phyloP scores from a whole-genome alignment of 2,797 vertebrate species.

The Myotis daubentonii region DNA sequence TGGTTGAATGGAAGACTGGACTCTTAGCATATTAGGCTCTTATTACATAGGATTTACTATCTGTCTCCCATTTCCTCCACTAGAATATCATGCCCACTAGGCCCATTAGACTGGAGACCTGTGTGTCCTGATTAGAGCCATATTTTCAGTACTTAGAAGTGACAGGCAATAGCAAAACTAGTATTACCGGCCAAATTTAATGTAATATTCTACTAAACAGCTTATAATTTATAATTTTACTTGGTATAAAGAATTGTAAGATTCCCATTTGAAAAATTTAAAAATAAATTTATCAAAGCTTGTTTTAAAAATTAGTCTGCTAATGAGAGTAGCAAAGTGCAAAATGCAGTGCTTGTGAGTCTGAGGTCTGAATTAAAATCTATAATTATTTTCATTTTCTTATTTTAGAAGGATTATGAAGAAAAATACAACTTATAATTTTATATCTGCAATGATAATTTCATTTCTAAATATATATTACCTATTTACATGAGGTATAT shows the following conservation, averaged over 20 bases:
- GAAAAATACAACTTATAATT: neutral
- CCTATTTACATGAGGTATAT: neutral
- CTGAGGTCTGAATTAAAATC: slow-evolving; percentile 6
- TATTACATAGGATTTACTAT: neutral
- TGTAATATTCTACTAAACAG: neutral
- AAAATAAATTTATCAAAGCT: neutral
- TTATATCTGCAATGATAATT: neutral
- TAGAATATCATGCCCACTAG: neutral
- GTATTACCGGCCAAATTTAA: neutral
- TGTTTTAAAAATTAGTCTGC: slow-evolving; percentile 5
- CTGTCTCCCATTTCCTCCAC: neutral
- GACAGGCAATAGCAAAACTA: neutral
- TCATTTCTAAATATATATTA: neutral
- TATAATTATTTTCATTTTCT: neutral
- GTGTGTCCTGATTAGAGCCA: neutral
- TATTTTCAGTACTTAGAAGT: neutral
- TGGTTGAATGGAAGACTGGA: no score
- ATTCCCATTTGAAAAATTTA: neutral
- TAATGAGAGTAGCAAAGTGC: neutral
- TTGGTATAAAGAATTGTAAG: neutral
- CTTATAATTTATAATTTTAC: neutral
- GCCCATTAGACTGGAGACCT: neutral
- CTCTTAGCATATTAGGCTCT: no score
- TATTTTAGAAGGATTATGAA: neutral
- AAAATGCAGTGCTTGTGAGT: neutral